Evolutionary conservation across 92 coral and sea anemone genomes (phyloP), one percentile per base, ranked within the genome.

Genomic region (Zoanthus sansibaricus): DNA sequence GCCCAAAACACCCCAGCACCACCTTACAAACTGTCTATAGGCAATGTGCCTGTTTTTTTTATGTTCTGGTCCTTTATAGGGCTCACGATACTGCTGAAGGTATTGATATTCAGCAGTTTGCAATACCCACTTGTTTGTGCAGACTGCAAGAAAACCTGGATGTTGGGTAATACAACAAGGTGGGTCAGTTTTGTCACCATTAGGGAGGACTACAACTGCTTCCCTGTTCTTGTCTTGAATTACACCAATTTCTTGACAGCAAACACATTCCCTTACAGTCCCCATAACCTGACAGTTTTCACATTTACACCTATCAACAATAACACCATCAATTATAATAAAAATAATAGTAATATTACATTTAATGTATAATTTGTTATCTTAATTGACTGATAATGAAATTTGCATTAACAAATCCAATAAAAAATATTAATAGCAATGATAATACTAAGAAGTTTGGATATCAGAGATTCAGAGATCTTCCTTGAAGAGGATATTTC

Each of bases 1-100:
- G 14, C 86, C 90, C 70, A 78, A 78, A 70, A 78, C 77, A 44
- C 85, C 85, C 86, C 79, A 87, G 21, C 89, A 87, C 86, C 79
- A 87, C 42, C 89, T 5, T 8, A 75, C 54, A 16, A 77, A 51
- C 51, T 88, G 90, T 31, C 76, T 80, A 37, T 88, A 82, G 42
- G 91, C 91, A 72, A 88, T 73, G 87, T 80, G 86, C 90, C 74
- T 12, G 75, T 55, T 79, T 54, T 66, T 73, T 47, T 77, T 86
- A 48, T 75, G 79, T 72, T 77, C 84, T 13, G 11, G 44, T 0
- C 76, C 76, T 32, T 52, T 73, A 44, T 77, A 87, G 45, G 85
- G 51, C 46, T 47, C 89, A 9, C 16, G 46, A 21, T 75, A 75
- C 30, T 75, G 62, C 79, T 75, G 79, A 6, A 42, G 17, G 79